These are phyloP conservation scores for Catharus bicknelli DNA, from an alignment of 2,113 vertebrate species.

Conservation along the genomic window DNA sequence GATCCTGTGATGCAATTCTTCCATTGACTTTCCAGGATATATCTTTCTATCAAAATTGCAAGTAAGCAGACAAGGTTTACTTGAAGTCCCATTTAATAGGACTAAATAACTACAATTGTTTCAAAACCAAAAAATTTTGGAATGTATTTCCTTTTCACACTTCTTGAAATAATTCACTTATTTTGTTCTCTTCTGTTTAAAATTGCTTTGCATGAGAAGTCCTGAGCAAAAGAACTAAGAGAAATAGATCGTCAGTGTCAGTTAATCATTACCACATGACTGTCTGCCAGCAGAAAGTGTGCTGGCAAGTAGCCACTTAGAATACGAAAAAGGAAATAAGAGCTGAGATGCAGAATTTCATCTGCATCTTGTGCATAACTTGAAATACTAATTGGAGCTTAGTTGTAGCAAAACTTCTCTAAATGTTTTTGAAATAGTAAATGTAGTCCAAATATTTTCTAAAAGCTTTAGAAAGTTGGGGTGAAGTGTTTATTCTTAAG, in stretches of 20 bases:
- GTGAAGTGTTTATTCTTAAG: neutral
- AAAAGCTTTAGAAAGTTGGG: neutral
- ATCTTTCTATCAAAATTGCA: neutral
- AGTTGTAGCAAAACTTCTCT: neutral
- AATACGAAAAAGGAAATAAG: conserved; percentile 3
- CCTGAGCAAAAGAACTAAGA: neutral
- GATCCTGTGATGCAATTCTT: neutral
- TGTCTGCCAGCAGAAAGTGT: neutral
- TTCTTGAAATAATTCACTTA: neutral
- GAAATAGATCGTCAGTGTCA: neutral
- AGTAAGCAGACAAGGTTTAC: neutral
- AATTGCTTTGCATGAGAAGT: neutral
- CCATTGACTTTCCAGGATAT: neutral
- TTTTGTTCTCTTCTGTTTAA: neutral
- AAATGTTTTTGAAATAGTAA: neutral
- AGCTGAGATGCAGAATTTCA: neutral
- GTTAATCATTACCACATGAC: neutral
- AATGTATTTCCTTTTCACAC: neutral
- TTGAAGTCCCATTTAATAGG: neutral
- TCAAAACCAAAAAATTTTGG: neutral
- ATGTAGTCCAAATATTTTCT: neutral
- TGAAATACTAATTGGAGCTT: neutral
- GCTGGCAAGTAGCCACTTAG: neutral
- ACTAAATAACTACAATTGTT: neutral
- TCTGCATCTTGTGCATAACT: neutral